phyloP scores from a whole-genome alignment of 2,888 invertebrate species.

The Nowickia ferox region DNA sequence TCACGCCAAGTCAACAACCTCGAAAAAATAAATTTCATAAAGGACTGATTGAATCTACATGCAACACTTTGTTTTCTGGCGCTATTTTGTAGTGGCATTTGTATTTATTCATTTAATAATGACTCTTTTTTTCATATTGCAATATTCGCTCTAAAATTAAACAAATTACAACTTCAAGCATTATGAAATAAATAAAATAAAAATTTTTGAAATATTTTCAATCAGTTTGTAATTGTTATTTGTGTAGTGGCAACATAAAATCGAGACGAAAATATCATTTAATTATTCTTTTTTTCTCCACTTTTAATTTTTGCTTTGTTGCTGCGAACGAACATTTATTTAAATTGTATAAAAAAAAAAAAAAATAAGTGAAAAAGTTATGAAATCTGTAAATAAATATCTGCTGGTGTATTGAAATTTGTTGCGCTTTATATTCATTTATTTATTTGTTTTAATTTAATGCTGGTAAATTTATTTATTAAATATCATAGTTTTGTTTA shows the following conservation, averaged over 20 bases:
- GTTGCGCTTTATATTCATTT: slow-evolving; percentile 26
- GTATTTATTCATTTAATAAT: slow-evolving; percentile 64
- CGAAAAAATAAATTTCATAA: slow-evolving; percentile 48
- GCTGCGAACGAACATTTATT: neutral
- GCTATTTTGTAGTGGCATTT: slow-evolving; percentile 55
- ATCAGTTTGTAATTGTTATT: slow-evolving; percentile 50
- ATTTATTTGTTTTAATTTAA: slow-evolving; percentile 35
- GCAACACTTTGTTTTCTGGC: slow-evolving; percentile 57
- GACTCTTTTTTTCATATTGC: slow-evolving; percentile 38
- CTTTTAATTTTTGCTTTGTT: slow-evolving; percentile 4
- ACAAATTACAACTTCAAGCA: slow-evolving; percentile 65
- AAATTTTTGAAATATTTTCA: slow-evolving; percentile 33
- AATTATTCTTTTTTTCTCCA: neutral
- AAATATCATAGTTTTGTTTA: slow-evolving; percentile 30
- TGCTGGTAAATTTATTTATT: slow-evolving; percentile 21
- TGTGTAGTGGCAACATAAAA: slow-evolving; percentile 31
- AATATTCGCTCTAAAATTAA: slow-evolving; percentile 58
- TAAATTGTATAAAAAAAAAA: slow-evolving; percentile 25
- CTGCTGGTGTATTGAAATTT: slow-evolving; percentile 17
- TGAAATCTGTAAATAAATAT: slow-evolving; percentile 43
- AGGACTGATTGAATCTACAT: slow-evolving; percentile 68
- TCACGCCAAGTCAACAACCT: slow-evolving; percentile 67
- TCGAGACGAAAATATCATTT: slow-evolving; percentile 7
- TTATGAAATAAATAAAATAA: slow-evolving; percentile 15
- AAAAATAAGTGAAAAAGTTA: slow-evolving; percentile 38